Evolutionary conservation across 2,888 invertebrate genomes (phyloP), one percentile per base, ranked within the genome.

Genomic region (Acleris sparsana): DNA sequence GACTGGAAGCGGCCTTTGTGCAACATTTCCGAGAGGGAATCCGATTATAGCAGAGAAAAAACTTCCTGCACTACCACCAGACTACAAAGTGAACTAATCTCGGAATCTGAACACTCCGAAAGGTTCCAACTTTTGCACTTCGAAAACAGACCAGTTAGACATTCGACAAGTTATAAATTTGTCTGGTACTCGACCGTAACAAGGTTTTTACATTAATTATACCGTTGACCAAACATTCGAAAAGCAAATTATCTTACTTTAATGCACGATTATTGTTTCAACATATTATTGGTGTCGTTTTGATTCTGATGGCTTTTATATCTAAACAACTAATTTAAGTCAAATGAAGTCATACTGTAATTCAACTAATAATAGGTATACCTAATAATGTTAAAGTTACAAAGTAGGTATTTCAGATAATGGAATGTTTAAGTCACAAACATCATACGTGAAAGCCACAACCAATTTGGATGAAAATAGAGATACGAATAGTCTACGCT

Each of bases 271-370:
- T 58, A 62, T 62, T 67, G 44, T 62, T 43, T 61, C 55, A 58
- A 69, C 61, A 67, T 62, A 61, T 60, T 59, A 51, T 43, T 57
- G 48, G 80, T 83, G 83, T 80, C 81, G 67, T 74, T 67, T n/a
- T 3, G 44, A 44, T 62, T 70, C 73, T 80, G 79, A 80, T 83
- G 79, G 76, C 68, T 64, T 68, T 71, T 77, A 84, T 87, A 88
- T 88, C 86, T 80, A 76, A 76, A 73, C 82, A 84, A 87, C 87
- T 87, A 84, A 81, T 81, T 86, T 80, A 78, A 84, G 85, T 83
- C 81, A 85, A 80, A 83, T 78, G n/a, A 78, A 82, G 80, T 80
- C 80, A 82, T 80, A 77, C 78, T 78, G 78, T 80, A 80, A 80
- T 13, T 13, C 4, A 13, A 39, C 13, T 39, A 13, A 39, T 33